A percentile compares a stretch with the other conserved stretches of the same genome.
Evolutionary conservation across 2,888 invertebrate genomes (phyloP).

Genomic region (Pheosia gnoma): DNA sequence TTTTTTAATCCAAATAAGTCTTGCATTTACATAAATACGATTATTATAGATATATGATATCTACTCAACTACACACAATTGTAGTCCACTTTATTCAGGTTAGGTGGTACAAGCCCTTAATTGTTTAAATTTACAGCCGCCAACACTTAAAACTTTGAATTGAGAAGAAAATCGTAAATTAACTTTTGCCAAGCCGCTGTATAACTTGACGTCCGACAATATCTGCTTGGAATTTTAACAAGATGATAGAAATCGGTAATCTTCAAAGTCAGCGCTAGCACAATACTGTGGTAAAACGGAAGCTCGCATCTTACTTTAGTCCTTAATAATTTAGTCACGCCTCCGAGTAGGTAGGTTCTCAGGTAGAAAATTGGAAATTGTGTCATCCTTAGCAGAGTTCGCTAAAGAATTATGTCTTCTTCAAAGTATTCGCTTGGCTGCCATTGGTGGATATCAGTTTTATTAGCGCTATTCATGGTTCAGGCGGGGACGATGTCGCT

Average conservation of each 20-base stretch:
- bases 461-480: conserved; percentile 47
- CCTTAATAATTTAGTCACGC: conserved; percentile 81
- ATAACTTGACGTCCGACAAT: conserved; percentile 65
- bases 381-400: conserved; percentile 67
- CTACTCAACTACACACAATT: too few species aligned
- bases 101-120: not conserved
- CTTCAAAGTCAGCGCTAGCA: conserved; percentile 68
- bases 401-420: conserved; percentile 66
- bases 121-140: conserved; percentile 11
- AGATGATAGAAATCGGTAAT: conserved; percentile 77
- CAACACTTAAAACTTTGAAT: conserved; percentile 49
- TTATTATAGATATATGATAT: too few species aligned
- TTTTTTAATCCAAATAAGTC: not conserved
- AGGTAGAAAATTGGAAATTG: conserved; percentile 83
- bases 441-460: conserved; percentile 46
- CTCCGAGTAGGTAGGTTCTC: conserved; percentile 51
- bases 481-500: conserved; percentile 17
- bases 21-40: too few species aligned
- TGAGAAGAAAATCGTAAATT: conserved; percentile 51
- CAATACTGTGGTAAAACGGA: conserved; percentile 72
- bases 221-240: conserved; percentile 76
- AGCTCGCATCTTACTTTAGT: conserved; percentile 77
- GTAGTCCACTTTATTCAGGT: not conserved
- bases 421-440: conserved; percentile 49
- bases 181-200: conserved; percentile 69